Evolutionary conservation across 1,140 invertebrate species (phyloP).

Genomic region (Sycobia sp.): DNA sequence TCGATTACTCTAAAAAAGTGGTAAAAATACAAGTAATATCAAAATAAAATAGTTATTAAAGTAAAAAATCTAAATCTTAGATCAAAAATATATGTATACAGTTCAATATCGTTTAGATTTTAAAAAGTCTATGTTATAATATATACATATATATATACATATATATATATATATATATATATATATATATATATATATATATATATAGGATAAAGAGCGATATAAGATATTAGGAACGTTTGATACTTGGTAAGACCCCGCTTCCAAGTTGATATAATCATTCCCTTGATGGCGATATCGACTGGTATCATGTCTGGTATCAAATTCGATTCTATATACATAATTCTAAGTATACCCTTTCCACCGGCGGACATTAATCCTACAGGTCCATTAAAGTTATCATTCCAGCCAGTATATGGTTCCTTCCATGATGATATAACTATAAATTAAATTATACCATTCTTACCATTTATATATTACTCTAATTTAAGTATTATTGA

Average conservation of each 20-base stretch:
- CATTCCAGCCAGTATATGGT: conserved; percentile 84
- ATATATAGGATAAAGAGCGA: too few species aligned
- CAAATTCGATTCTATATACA: conserved; percentile 68
- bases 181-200: too few species aligned
- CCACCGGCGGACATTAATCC: conserved; percentile 76
- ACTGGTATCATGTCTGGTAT: conserved; percentile 84
- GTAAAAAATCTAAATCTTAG: conserved; percentile 18
- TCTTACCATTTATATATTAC: too few species aligned
- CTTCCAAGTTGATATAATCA: conserved; percentile 78
- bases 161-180: too few species aligned
- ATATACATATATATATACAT: too few species aligned
- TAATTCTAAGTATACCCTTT: conserved; percentile 80
- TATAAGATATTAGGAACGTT: too few species aligned
- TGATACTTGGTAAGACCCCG: conserved; percentile 68
- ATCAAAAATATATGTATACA: too few species aligned
- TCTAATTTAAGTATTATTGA: too few species aligned
- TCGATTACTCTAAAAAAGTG: conserved; percentile 47
- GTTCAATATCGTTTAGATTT: too few species aligned
- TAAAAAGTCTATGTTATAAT: too few species aligned
- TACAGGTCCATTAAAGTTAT: conserved; percentile 93
- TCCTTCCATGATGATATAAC: conserved; percentile 71
- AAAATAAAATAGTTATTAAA: too few species aligned
- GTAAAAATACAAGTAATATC: too few species aligned
- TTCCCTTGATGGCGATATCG: conserved; percentile 81
- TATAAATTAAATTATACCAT: conserved; percentile 54